phyloP scores from a whole-genome alignment of 2,888 invertebrate genomes.

The Cataglyphis albicans region DNA sequence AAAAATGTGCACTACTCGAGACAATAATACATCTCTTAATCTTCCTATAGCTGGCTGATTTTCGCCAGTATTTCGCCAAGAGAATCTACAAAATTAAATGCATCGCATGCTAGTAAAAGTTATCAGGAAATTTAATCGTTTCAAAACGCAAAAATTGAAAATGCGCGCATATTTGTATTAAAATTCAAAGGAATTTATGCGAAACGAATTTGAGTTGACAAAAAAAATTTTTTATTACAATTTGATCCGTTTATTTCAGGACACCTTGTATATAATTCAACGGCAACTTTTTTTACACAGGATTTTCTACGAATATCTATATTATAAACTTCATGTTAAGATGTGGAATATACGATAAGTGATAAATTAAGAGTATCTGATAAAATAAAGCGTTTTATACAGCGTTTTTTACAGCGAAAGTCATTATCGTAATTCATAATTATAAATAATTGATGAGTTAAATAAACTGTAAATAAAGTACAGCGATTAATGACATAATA shows the following conservation, averaged over 20 bases:
- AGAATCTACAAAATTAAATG: not conserved
- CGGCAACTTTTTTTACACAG: slow-evolving; percentile 28
- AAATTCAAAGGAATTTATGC: slow-evolving; percentile 21
- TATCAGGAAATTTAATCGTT: not conserved
- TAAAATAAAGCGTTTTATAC: slow-evolving; percentile 4
- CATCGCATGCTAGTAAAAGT: not conserved
- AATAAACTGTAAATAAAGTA: slow-evolving; percentile 65
- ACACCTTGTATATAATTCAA: slow-evolving; percentile 9
- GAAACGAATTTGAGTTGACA: not conserved
- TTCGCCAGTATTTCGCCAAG: not conserved
- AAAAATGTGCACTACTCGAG: slow-evolving; percentile 68
- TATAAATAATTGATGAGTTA: slow-evolving; percentile 45
- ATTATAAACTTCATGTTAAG: not conserved
- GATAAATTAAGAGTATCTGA: slow-evolving; percentile 15
- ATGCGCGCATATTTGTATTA: not conserved
- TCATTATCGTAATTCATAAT: slow-evolving; percentile 24
- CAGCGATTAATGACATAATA: slow-evolving; percentile 48
- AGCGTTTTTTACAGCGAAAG: slow-evolving; percentile 37
- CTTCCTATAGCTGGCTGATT: slow-evolving; percentile 27
- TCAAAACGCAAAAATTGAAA: slow-evolving; percentile 13
- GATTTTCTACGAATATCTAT: slow-evolving; percentile 8
- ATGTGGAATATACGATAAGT: not conserved
- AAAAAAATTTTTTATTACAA: slow-evolving; percentile 3
- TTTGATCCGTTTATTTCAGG: not conserved
- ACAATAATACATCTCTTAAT: slow-evolving; percentile 33